Percentiles rank a stretch among this genome's conserved stretches.
Evolutionary conservation across 2,113 vertebrate species (phyloP).

Genomic region (Tautogolabrus adspersus): DNA sequence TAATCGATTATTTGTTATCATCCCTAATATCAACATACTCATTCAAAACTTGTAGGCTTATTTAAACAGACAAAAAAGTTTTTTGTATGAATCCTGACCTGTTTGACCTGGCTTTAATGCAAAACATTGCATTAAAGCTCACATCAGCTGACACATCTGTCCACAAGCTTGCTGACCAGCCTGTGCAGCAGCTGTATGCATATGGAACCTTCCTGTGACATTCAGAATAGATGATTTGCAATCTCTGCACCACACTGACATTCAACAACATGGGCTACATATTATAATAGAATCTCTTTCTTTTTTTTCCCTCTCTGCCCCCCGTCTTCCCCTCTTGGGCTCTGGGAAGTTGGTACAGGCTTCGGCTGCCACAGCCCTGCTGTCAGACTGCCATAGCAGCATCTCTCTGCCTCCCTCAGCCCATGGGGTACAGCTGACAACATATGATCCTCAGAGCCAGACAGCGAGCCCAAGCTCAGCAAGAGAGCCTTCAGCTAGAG

Average conservation of each 20-base stretch:
- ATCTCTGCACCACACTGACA: slow-evolving; percentile 56
- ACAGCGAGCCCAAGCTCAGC: slow-evolving; percentile 65
- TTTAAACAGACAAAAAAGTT: slow-evolving; percentile 4
- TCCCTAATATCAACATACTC: slow-evolving; percentile 15
- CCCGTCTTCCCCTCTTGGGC: slow-evolving; percentile 22
- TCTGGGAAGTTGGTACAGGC: slow-evolving; percentile 41
- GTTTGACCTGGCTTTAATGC: slow-evolving; percentile 19
- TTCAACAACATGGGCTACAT: slow-evolving; percentile 55
- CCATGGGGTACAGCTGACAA: slow-evolving; percentile 74
- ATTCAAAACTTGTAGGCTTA: neutral
- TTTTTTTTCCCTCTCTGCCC: neutral
- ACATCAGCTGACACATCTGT: slow-evolving; percentile 42
- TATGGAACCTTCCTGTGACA: slow-evolving; percentile 62
- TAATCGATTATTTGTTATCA: no score
- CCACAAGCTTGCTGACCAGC: slow-evolving; percentile 39
- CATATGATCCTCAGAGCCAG: slow-evolving; percentile 70
- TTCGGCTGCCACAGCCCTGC: slow-evolving; percentile 63
- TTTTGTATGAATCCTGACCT: neutral
- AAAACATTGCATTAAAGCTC: neutral
- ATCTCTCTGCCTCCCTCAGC: slow-evolving; percentile 57
- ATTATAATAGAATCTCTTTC: slow-evolving; percentile 39
- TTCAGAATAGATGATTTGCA: slow-evolving; percentile 59
- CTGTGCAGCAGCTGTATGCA: slow-evolving; percentile 59
- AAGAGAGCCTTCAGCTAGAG: slow-evolving; percentile 78
- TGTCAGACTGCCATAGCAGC: slow-evolving; percentile 68